These are phyloP conservation scores for Ariolimax columbianus DNA, from an alignment of 2,888 invertebrate genomes.

Conservation along the genomic window DNA sequence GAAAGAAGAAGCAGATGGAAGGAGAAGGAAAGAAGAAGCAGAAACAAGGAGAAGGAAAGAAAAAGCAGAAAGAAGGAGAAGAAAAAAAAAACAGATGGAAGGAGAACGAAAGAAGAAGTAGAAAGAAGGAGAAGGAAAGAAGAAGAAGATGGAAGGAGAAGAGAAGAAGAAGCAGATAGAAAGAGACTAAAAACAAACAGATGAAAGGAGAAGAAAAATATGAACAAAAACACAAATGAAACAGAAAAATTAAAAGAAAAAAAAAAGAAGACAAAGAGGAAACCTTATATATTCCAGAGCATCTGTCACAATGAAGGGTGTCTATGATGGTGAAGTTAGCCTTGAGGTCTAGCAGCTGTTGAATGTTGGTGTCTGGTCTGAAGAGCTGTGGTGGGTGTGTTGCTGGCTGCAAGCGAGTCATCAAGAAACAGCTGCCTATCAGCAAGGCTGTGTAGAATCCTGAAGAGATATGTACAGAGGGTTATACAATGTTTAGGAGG, in stretches of 20 bases:
- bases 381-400: slow-evolving; percentile 75
- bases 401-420: slow-evolving; percentile 67
- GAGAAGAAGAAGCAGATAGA: background rate
- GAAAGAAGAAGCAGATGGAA: background rate
- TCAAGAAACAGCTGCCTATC: slow-evolving; percentile 64
- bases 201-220: background rate
- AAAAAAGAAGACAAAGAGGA: background rate
- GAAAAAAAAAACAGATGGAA: no score
- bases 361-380: slow-evolving; percentile 71
- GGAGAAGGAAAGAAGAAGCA: background rate
- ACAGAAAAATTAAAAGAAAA: background rate
- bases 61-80: background rate
- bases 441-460: slow-evolving; percentile 65
- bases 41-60: background rate
- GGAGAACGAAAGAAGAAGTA: no score
- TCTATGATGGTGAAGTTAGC: slow-evolving; percentile 72
- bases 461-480: slow-evolving; percentile 50
- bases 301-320: slow-evolving; percentile 68
- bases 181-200: background rate
- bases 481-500: no score
- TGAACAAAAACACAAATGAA: background rate
- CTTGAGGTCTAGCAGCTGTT: slow-evolving; percentile 72
- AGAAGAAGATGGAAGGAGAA: background rate
- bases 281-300: slow-evolving; percentile 71
- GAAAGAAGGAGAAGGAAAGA: background rate